Conservation (phyloP, 2,113 vertebrate species). For the Otis tarda region DNA sequence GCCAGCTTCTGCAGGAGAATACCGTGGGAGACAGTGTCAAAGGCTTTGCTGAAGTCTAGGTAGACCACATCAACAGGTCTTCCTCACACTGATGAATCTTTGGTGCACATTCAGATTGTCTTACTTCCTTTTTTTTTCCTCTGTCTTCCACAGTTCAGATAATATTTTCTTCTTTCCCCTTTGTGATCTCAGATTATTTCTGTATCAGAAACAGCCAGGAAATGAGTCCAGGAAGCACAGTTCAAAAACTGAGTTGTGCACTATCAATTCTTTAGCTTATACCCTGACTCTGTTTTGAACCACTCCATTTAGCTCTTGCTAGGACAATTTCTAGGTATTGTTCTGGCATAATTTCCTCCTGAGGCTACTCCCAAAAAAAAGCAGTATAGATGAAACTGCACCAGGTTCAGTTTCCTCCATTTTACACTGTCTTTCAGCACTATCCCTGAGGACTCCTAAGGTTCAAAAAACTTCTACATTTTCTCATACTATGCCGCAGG, state of each 20-base stretch:
- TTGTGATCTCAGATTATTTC: background rate
- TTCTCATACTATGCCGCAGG: background rate
- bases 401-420: background rate
- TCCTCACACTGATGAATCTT: background rate
- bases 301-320: background rate
- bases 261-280: background rate
- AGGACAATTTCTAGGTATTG: background rate
- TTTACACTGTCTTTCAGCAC: background rate
- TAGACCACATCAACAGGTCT: no score
- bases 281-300: background rate
- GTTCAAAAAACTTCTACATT: background rate
- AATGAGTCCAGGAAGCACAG: background rate
- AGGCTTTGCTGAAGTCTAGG: no score
- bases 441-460: background rate
- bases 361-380: background rate
- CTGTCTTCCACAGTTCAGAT: background rate
- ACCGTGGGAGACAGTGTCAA: no score
- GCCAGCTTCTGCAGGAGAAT: no score
- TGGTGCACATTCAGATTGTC: background rate
- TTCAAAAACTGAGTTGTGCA: background rate
- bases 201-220: background rate
- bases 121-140: background rate
- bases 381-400: background rate
- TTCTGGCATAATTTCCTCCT: background rate
- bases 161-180: background rate